Evolutionary conservation across 2,888 invertebrate species (phyloP), one percentile per base, ranked within the genome.

Genomic region (Chaetogeoica ovagalla): DNA sequence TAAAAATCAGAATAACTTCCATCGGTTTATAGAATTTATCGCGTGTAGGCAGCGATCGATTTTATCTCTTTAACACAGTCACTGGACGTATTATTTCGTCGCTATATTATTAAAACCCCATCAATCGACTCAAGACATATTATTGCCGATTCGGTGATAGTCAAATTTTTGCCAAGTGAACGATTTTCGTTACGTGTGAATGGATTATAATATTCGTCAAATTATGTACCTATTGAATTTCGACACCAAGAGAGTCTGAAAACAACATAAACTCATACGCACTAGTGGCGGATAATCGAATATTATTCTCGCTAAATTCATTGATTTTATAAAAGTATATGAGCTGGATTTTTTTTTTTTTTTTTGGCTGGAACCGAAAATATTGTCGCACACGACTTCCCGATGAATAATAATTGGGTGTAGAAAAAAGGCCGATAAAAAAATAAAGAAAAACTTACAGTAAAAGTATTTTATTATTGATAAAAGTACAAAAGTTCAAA

Each of bases 401-500:
- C 30, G 3, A 37, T 19, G 4, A 21, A 19, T 39, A 55, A 74
- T 65, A 65, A 23, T 55, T 19, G 63, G 39, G 37, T 39, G 37
- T 17, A 65, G 21, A 65, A 74, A 63, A 65, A 74, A 55, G 65
- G 55, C 4, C 39, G 55, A 74, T 65, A 74, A 65, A 30, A 2
- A 30, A 30, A 74, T 65, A 37, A 65, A 63, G 52, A 48, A n/a
- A n/a, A 74, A 74, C 65, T 7, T 19, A 1, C 17, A 8, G 62
- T 63, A 73, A 37, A 63, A 73, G 21, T 73, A 55, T 73, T 63
- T 73, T 55, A 37, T 15, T 73, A 65, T 74, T 74, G 63, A 75
- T 65, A 75, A 75, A 66, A 66, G 65, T 65, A n/a, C 55, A 57
- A 39, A 75, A 75, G 65, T 75, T 66, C 17, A 19, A 65, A 21